Evolutionary conservation across 2,113 vertebrate species (phyloP).

Genomic region (Psittacus erithacus): DNA sequence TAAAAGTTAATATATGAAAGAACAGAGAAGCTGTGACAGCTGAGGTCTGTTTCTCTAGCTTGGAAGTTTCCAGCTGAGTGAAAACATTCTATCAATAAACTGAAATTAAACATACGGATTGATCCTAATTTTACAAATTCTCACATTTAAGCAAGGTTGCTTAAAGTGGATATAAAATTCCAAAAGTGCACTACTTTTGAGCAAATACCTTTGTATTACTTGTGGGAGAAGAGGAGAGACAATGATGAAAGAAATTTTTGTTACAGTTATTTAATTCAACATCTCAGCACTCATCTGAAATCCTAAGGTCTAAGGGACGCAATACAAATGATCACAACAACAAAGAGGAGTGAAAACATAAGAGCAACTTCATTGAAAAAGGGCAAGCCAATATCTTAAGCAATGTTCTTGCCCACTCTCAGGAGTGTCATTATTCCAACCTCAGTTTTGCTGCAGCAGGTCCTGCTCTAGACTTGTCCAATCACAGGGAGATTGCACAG

Average conservation of each 20-base stretch:
- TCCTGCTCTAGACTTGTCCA: neutral
- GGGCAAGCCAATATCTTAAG: neutral
- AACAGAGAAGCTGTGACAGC: neutral
- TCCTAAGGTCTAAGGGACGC: neutral
- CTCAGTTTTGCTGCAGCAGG: neutral
- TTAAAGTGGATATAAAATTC: neutral
- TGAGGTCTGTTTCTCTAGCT: neutral
- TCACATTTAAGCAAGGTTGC: neutral
- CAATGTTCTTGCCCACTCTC: neutral
- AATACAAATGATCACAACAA: neutral
- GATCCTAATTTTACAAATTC: neutral
- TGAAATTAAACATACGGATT: neutral
- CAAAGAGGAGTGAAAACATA: neutral
- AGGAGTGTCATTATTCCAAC: neutral
- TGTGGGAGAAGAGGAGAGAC: neutral
- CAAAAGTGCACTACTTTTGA: neutral
- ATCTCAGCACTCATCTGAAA: neutral
- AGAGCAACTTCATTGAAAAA: neutral
- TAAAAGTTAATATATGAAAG: conserved; percentile 45
- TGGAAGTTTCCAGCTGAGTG: neutral
- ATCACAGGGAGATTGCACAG: neutral
- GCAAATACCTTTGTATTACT: neutral
- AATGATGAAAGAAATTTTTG: neutral
- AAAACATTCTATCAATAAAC: neutral
- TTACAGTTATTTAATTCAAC: neutral